phyloP scores from a whole-genome alignment of 2,113 vertebrate species.

The Upupa epops region DNA sequence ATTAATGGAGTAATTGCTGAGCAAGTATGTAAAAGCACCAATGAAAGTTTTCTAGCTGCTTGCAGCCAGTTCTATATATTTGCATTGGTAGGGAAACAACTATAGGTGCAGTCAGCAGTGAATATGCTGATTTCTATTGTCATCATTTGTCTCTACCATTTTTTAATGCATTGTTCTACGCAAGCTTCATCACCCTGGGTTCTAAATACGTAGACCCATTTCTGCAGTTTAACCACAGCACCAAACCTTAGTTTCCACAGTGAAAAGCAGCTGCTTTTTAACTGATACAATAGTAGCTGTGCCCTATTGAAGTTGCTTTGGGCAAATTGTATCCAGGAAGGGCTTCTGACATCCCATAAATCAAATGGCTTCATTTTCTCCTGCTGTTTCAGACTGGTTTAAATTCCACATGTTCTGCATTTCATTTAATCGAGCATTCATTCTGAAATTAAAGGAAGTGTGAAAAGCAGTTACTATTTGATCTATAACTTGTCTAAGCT shows the following conservation, averaged over 20 bases:
- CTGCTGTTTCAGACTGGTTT: too few relatives aligned
- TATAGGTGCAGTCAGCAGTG: neutral
- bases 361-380: too few relatives aligned
- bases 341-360: too few relatives aligned
- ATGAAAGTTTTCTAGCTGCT: neutral
- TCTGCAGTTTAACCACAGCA: neutral
- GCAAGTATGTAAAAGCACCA: neutral
- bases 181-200: neutral
- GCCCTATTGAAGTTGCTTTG: neutral
- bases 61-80: neutral
- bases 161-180: neutral
- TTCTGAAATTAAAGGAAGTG: too few relatives aligned
- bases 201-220: neutral
- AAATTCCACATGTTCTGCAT: too few relatives aligned
- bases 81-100: neutral
- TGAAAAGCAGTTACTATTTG: too few relatives aligned
- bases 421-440: too few relatives aligned
- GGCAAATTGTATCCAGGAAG: too few relatives aligned
- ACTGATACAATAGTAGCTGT: neutral
- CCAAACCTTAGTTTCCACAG: neutral
- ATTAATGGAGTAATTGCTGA: neutral
- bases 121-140: neutral
- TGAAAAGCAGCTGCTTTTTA: neutral
- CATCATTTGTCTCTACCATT: neutral
- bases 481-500: too few relatives aligned